These are phyloP conservation scores for Tenthredo livida DNA, from an alignment of 2,888 invertebrate genomes.

Conservation along the genomic window DNA sequence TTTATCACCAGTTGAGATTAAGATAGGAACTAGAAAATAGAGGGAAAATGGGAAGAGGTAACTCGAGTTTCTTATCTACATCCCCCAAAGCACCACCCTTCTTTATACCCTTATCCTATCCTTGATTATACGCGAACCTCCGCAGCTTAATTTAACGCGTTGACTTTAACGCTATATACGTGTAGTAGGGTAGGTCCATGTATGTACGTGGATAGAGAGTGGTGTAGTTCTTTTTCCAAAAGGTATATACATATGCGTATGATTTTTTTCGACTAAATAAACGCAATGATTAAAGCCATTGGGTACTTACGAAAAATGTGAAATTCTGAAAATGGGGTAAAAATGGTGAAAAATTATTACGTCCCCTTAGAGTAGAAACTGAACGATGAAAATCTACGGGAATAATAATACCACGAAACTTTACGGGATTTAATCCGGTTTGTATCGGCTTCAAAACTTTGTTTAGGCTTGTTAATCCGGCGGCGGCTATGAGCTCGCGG, in stretches of 20 bases:
- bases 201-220: neutral
- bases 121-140: neutral
- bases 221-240: neutral
- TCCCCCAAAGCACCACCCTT: constrained; percentile 15
- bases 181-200: neutral
- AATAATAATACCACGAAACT: neutral
- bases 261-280: neutral
- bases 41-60: neutral
- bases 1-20: neutral
- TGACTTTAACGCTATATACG: neutral
- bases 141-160: constrained; percentile 4
- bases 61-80: constrained; percentile 26
- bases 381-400: neutral
- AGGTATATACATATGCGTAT: neutral
- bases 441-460: neutral
- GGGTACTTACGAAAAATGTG: no score
- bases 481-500: neutral
- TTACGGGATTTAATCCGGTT: constrained; percentile 1
- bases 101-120: constrained; percentile 30
- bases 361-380: neutral
- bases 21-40: neutral
- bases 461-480: constrained; percentile 16
- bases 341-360: neutral
- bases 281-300: no score
- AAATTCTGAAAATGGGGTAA: neutral